These are phyloP conservation scores for Scaptomyza graminum DNA, from an alignment of 1,140 invertebrate genomes.

Conservation along the genomic window DNA sequence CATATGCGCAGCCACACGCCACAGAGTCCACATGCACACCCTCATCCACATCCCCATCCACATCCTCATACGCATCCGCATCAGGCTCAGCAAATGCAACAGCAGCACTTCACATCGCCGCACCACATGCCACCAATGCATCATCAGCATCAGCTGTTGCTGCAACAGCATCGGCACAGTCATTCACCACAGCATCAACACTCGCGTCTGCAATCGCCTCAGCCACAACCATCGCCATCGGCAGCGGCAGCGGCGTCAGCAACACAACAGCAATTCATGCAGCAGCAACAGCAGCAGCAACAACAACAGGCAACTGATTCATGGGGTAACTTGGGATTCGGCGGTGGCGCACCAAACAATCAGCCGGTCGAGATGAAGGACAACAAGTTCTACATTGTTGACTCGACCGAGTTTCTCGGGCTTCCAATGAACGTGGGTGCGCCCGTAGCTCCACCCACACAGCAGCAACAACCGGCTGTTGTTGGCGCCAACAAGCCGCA, in stretches of 20 bases:
- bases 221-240: constrained; percentile 62
- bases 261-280: constrained; percentile 63
- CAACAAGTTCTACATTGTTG: constrained; percentile 80
- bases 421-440: constrained; percentile 79
- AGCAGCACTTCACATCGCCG: constrained; percentile 73
- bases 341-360: constrained; percentile 53
- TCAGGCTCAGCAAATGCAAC: constrained; percentile 60
- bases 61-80: constrained; percentile 54
- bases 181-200: constrained; percentile 73
- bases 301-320: constrained; percentile 52
- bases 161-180: constrained; percentile 70
- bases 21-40: constrained; percentile 69
- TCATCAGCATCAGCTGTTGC: constrained; percentile 73
- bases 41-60: constrained; percentile 42
- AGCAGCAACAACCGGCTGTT: constrained; percentile 57
- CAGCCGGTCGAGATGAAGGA: constrained; percentile 75
- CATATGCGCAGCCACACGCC: constrained; percentile 78
- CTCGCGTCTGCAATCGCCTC: constrained; percentile 73
- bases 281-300: constrained; percentile 60
- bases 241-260: constrained; percentile 44
- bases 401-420: constrained; percentile 78
- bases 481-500: constrained; percentile 52
- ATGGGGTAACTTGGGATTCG: constrained; percentile 74
- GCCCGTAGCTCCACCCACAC: constrained; percentile 38
- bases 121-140: constrained; percentile 77